Evolutionary conservation across 2,797 vertebrate species (phyloP).

Genomic region (Siniperca undulata): DNA sequence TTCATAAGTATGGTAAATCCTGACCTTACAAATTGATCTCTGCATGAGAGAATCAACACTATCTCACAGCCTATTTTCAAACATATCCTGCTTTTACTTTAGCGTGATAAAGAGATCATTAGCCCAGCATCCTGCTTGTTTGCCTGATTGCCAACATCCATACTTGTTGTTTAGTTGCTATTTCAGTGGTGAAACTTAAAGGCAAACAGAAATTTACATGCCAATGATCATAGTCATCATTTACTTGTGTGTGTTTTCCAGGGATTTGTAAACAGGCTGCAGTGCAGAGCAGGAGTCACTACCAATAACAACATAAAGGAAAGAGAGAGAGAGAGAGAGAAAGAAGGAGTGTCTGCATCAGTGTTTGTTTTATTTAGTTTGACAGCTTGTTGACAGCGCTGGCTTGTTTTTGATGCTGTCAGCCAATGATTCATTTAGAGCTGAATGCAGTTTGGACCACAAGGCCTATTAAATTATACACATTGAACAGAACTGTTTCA

Average conservation of each 20-base stretch:
- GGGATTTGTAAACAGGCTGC: slow-evolving; percentile 33
- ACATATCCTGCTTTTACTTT: background rate
- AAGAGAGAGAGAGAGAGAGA: background rate
- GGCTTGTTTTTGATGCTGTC: slow-evolving; percentile 74
- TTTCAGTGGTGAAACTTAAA: slow-evolving; percentile 20
- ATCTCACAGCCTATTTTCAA: background rate
- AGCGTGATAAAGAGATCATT: slow-evolving; percentile 32
- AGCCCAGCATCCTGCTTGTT: slow-evolving; percentile 6
- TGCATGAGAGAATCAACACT: background rate
- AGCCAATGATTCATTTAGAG: slow-evolving; percentile 80
- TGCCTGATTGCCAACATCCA: background rate
- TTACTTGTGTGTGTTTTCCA: slow-evolving; percentile 35
- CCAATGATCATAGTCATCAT: slow-evolving; percentile 33
- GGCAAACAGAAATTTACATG: slow-evolving; percentile 41
- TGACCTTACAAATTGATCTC: slow-evolving; percentile 27
- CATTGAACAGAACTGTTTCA: slow-evolving; percentile 65
- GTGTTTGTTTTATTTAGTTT: slow-evolving; percentile 76
- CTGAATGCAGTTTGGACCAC: slow-evolving; percentile 73
- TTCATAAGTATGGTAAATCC: slow-evolving; percentile 21
- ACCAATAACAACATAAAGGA: slow-evolving; percentile 33
- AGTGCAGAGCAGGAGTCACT: slow-evolving; percentile 40
- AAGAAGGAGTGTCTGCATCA: slow-evolving; percentile 41
- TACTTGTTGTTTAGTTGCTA: background rate
- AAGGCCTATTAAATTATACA: slow-evolving; percentile 79
- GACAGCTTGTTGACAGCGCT: slow-evolving; percentile 76